A percentile compares a stretch with the other conserved stretches of the same genome.
Conservation (phyloP, 2,113 vertebrate species). For the Columba janthina region DNA sequence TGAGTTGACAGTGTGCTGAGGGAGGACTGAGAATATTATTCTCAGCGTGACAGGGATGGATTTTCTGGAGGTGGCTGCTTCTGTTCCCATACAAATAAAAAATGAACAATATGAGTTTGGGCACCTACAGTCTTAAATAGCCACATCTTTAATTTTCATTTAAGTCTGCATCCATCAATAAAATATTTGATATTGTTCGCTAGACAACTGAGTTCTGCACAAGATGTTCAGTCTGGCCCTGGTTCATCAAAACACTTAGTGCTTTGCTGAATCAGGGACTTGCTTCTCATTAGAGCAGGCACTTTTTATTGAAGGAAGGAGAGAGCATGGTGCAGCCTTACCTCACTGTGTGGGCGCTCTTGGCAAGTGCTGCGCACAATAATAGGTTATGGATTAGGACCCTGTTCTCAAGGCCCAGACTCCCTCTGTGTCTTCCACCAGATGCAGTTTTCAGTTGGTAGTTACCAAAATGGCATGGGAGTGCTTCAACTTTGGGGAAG, state of each 20-base stretch:
- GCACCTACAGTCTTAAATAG: constrained; percentile 49
- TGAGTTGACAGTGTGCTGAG: not conserved
- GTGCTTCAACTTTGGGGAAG: not conserved
- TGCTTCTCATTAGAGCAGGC: constrained; percentile 38
- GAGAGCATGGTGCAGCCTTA: constrained; percentile 9
- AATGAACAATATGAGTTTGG: constrained; percentile 42
- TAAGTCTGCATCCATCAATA: constrained; percentile 64
- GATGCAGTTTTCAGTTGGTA: not conserved
- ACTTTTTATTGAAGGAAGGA: constrained; percentile 16
- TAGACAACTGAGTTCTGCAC: constrained; percentile 59
- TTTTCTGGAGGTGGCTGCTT: constrained; percentile 55
- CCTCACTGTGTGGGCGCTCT: constrained; percentile 31
- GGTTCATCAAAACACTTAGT: constrained; percentile 66
- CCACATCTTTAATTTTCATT: constrained; percentile 59
- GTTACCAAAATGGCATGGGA: not conserved
- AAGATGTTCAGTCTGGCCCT: constrained; percentile 66
- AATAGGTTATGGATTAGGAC: constrained; percentile 18
- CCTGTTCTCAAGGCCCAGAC: not conserved
- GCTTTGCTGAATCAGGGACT: constrained; percentile 66
- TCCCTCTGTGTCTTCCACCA: not conserved
- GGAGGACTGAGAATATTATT: constrained; percentile 38
- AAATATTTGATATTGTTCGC: constrained; percentile 52
- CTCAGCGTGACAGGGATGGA: constrained; percentile 32
- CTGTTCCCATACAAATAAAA: constrained; percentile 54
- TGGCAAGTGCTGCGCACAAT: not conserved